Evolutionary conservation across 2,113 vertebrate genomes (phyloP), one percentile per base, ranked within the genome.

Genomic region (Hippopotamus amphibius): DNA sequence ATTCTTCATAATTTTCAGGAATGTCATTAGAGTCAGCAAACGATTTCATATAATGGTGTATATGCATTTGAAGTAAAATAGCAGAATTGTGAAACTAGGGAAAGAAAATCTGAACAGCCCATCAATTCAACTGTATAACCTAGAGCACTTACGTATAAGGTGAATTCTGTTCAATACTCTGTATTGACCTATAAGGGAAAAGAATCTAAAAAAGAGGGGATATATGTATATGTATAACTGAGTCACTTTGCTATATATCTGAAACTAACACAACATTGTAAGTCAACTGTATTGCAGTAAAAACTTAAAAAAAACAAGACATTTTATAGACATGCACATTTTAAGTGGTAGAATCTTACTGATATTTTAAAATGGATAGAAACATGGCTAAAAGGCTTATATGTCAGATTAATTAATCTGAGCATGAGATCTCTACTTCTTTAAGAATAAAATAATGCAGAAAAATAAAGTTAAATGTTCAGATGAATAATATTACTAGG

Each of bases 1-100:
- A 10, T 89, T 82, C 72, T 97, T 53, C 77, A 33, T 79, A 37
- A 28, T 96, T 94, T 33, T 87, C 63, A 57, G 17, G 11, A 85
- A 63, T 93, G 6, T 22, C 77, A 26, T 84, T 33, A 90, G 41
- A 94, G 43, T 83, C 71, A 84, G 76, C 65, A 71, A 88, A 15
- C 41, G 41, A 2, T 79, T 94, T 94, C 66, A 16, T 21, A 22
- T 17, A 93, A 83, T 26, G 15, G 6, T 79, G 43, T 63, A 63
- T 48, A 65, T 93, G 30, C 2, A 66, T 87, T 50, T 90, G 69
- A 61, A 80, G 8, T 43, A 59, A 95, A 76, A 86, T 46, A 90
- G 46, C 19, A 82, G 28, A 65, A 37, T 66, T 63, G 48, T 3
- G n/a, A 50, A 86, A 71, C 4, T 10, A 9, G 17, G 2, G 0